Evolutionary conservation across 2,113 vertebrate species (phyloP).

Genomic region (Gnathonemus echidnorhynchus): DNA sequence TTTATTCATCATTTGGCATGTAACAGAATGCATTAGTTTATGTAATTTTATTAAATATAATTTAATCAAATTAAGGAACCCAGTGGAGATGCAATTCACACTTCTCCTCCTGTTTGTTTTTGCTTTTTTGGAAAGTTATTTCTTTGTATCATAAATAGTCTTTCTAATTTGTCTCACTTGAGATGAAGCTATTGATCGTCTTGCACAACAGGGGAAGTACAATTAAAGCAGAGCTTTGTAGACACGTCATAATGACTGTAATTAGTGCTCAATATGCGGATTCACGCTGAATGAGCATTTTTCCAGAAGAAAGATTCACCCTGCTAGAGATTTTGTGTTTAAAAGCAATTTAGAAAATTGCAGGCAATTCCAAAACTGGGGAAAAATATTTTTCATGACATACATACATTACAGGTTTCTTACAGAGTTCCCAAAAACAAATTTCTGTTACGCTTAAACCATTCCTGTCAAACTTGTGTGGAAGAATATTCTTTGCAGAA

Average conservation of each 20-base stretch:
- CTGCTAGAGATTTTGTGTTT: not conserved
- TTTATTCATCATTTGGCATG: not conserved
- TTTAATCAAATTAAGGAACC: conserved; percentile 40
- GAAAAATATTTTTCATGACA: not conserved
- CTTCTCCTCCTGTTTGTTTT: conserved; percentile 31
- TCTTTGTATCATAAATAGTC: not conserved
- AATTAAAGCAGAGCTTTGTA: not conserved
- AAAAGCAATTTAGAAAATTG: not conserved
- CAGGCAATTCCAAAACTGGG: not conserved
- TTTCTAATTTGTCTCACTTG: not conserved
- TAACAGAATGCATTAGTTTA: conserved; percentile 12
- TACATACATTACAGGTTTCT: not conserved
- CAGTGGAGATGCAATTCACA: conserved; percentile 37
- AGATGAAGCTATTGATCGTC: not conserved
- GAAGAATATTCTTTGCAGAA: not conserved
- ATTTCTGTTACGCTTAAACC: not conserved
- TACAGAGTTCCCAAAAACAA: not conserved
- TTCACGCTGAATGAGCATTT: not conserved
- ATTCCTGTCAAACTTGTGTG: not conserved
- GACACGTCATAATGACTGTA: conserved; percentile 4
- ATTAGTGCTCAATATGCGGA: conserved; percentile 6
- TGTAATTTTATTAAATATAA: conserved; percentile 26
- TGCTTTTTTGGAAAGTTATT: conserved; percentile 12
- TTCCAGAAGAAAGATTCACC: not conserved
- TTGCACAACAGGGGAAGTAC: not conserved